Conservation (phyloP, 2,113 vertebrate genomes). For the Thryonomys swinderianus region DNA sequence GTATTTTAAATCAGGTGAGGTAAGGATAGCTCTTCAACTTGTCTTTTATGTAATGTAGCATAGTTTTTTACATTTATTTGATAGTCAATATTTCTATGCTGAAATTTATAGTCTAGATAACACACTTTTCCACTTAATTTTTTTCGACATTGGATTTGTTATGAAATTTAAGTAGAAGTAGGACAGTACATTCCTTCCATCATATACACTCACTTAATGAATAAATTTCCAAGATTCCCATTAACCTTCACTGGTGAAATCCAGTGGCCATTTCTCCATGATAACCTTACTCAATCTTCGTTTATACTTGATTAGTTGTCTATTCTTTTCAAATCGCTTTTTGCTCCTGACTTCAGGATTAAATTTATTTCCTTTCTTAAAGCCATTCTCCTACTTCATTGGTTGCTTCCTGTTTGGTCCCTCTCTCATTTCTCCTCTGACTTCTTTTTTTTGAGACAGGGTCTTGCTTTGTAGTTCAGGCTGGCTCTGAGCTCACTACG, state of each 20-base stretch:
- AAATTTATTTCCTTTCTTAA: background rate
- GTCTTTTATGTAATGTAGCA: constrained; percentile 57
- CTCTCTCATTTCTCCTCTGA: background rate
- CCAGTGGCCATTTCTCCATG: constrained; percentile 9
- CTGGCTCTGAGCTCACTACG: no score
- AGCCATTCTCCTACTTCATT: background rate
- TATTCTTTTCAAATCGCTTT: background rate
- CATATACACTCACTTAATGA: constrained; percentile 15
- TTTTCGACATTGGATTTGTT: constrained; percentile 43
- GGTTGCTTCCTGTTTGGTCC: background rate
- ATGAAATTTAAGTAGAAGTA: constrained; percentile 61
- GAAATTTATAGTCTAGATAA: constrained; percentile 62
- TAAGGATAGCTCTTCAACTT: constrained; percentile 19
- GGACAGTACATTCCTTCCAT: constrained; percentile 8
- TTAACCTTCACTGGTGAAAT: constrained; percentile 47
- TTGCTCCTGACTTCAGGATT: background rate
- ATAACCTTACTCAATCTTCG: background rate
- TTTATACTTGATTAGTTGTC: constrained; percentile 13
- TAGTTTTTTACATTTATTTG: constrained; percentile 57
- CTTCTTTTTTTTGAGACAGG: no score
- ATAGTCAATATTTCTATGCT: constrained; percentile 57
- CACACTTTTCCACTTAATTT: constrained; percentile 54
- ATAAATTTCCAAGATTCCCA: constrained; percentile 10
- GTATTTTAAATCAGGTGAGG: constrained; percentile 59
- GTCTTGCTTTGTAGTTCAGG: no score